Evolutionary conservation across 2,888 invertebrate species (phyloP), one percentile per base, ranked within the genome.

Genomic region (Dynastes grantii): DNA sequence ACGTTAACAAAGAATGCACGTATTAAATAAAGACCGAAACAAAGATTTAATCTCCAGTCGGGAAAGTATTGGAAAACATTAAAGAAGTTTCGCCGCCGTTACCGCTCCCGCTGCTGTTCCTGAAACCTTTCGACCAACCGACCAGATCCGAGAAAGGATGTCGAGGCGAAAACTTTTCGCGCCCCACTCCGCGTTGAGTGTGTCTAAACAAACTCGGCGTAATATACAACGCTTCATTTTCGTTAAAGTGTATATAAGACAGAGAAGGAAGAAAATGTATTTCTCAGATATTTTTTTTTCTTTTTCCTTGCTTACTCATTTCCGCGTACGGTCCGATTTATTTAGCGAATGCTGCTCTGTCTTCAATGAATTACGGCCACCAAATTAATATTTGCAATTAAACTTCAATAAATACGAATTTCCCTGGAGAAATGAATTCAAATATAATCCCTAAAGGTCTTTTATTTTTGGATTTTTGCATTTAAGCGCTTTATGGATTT

Each of bases 1-100:
- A 73, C 37, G 73, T 73, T 73, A 73, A 73, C 73, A 73, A 73
- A 73, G 73, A 73, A 73, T 73, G 76, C 76, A 76, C 76, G 76
- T 76, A 76, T 76, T 76, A 76, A 76, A 76, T 76, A 76, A 76
- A 68, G 76, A 68, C 77, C 67, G 73, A 77, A 67, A 77, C 67
- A 68, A 77, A 77, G 77, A 68, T 77, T 77, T 77, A 77, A 77
- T 77, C 77, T 58, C 77, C 76, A 68, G 68, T 32, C 53, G 67
- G 40, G 45, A 53, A 76, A 76, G 76, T 76, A 76, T 76, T 67
- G 76, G 76, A 76, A 76, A 76, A 76, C 76, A 73, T 73, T 73
- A 73, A 73, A 73, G 73, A 73, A 73, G 73, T 73, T 73, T 73
- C 22, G 45, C 16, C 53, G n/a, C 29, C 61, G 22, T 3, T 68